These are phyloP conservation scores for Brachyhypopomus gauderio DNA, from an alignment of 2,113 vertebrate genomes.

Conservation along the genomic window DNA sequence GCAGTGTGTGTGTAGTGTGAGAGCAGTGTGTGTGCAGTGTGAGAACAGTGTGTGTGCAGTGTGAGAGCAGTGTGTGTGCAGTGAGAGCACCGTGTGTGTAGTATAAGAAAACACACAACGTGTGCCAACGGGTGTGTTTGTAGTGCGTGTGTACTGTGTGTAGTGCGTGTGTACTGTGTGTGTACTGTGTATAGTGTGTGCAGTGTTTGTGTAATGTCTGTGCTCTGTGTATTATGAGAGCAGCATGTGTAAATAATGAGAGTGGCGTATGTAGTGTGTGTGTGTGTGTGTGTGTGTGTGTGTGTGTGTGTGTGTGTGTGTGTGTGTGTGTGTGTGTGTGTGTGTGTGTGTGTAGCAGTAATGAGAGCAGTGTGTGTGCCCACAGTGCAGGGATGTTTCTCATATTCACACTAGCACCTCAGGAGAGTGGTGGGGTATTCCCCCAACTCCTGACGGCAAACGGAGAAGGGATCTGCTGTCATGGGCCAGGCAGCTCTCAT, in stretches of 20 bases:
- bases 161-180: neutral
- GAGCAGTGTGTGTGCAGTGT: neutral
- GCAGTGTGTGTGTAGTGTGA: neutral
- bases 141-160: neutral
- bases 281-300: neutral
- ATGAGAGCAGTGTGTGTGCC: neutral
- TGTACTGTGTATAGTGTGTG: neutral
- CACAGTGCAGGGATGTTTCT: no score
- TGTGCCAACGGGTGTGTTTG: neutral
- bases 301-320: neutral
- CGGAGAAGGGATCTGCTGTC: no score
- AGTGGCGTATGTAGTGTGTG: no score
- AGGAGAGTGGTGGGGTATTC: no score
- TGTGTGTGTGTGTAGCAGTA: neutral
- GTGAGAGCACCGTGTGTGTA: neutral
- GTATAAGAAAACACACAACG: neutral
- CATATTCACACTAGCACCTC: no score
- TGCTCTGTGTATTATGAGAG: neutral
- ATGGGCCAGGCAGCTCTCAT: neutral
- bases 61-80: neutral
- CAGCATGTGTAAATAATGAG: neutral
- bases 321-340: neutral
- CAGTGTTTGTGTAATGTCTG: neutral
- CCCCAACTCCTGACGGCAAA: no score
- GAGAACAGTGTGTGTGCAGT: neutral